Conservation (phyloP, 2,888 invertebrate genomes). For the Octonoba sinensis region DNA sequence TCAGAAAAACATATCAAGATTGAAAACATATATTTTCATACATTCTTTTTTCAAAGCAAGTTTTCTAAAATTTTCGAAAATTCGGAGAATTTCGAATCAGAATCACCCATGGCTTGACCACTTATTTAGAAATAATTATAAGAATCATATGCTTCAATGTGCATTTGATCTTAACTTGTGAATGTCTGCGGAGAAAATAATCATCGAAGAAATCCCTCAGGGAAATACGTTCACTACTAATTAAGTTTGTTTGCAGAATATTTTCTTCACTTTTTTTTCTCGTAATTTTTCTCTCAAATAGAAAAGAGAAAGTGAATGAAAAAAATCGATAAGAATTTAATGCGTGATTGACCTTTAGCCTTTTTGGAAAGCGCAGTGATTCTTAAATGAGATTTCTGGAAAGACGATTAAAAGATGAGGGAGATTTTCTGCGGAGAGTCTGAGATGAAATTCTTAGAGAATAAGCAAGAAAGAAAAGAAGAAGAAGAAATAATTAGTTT, state of each 20-base stretch:
- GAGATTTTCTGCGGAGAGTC: neutral
- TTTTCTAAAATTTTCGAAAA: no score
- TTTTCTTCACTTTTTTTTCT: conserved; percentile 8
- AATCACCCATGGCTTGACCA: no score
- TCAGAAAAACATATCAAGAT: no score
- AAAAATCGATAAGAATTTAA: conserved; percentile 49
- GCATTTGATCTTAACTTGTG: neutral
- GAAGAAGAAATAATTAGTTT: no score
- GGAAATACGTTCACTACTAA: conserved; percentile 50
- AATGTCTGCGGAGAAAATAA: conserved; percentile 25
- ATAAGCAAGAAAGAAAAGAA: no score
- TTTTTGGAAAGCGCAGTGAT: conserved; percentile 40
- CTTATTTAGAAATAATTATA: no score
- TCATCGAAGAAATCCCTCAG: conserved; percentile 16
- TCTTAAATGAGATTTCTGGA: conserved; percentile 43
- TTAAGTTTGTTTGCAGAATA: conserved; percentile 51
- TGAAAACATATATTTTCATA: no score
- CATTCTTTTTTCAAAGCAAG: no score
- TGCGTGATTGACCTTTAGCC: conserved; percentile 48
- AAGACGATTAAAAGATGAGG: conserved; percentile 35
- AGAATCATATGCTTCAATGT: no score
- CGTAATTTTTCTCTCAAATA: neutral
- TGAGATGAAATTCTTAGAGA: no score
- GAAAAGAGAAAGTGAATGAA: conserved; percentile 15
- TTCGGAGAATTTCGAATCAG: no score